Percentiles rank a stretch among this genome's conserved stretches.
Conservation (phyloP, 2,797 vertebrate genomes). For the Rhincodon typus region DNA sequence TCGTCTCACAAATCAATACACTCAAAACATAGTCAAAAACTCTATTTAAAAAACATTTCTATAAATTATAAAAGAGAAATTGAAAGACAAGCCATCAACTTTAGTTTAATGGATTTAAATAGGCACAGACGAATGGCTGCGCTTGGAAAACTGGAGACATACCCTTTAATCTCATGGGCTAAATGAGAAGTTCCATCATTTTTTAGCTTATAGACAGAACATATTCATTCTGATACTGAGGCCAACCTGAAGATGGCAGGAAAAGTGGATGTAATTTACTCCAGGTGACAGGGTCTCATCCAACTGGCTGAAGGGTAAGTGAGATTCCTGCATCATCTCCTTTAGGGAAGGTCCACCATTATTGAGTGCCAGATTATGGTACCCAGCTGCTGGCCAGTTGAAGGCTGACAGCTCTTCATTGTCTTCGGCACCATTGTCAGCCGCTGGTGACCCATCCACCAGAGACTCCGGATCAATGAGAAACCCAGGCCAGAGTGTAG, state of each 20-base stretch:
- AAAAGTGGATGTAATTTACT: background rate
- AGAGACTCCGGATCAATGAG: no score
- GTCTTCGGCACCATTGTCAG: no score
- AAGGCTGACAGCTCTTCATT: no score
- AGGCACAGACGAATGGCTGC: background rate
- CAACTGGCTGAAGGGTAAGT: background rate
- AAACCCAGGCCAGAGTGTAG: no score
- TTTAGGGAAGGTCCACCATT: no score
- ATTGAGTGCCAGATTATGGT: no score
- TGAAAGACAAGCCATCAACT: background rate
- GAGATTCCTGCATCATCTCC: no score
- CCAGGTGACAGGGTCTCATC: no score
- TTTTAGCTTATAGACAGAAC: background rate
- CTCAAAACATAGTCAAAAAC: background rate
- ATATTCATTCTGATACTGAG: background rate
- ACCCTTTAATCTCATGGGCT: background rate
- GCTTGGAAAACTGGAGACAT: background rate
- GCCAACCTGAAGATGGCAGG: no score
- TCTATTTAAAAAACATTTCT: background rate
- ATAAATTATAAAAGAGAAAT: background rate
- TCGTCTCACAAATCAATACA: background rate
- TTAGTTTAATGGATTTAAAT: conserved; percentile 5
- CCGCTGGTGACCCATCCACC: no score
- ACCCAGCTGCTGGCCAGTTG: no score
- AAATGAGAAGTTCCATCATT: background rate